A percentile compares a stretch with the other conserved stretches of the same genome.
Conservation (phyloP, 2,888 invertebrate species). For the Protodeltote pygarga region DNA sequence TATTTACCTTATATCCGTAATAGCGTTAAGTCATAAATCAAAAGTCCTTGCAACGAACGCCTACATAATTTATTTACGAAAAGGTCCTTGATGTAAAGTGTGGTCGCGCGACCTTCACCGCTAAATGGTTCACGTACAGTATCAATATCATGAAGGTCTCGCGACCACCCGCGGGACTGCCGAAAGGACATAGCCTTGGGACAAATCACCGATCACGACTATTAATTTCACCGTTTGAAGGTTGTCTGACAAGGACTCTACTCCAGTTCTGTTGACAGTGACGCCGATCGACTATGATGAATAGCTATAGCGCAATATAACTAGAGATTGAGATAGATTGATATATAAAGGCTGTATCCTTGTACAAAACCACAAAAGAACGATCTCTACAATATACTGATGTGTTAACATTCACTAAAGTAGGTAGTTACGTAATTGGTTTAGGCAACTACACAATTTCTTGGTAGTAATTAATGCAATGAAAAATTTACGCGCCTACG, state of each 20-base stretch:
- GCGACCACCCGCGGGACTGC: conserved; percentile 43
- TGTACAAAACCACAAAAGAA: conserved; percentile 8
- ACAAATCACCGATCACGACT: conserved; percentile 53
- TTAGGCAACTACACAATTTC: conserved; percentile 7
- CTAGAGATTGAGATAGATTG: conserved; percentile 25
- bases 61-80: conserved; percentile 6
- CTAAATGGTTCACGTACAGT: conserved; percentile 29
- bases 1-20: too few relatives aligned
- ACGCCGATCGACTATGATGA: conserved; percentile 52
- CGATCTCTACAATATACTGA: too few relatives aligned
- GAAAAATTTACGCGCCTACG: conserved; percentile 15
- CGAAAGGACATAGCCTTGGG: conserved; percentile 64
- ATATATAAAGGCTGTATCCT: conserved; percentile 9
- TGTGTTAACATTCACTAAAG: too few relatives aligned
- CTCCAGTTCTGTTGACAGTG: conserved; percentile 49
- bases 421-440: too few relatives aligned
- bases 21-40: conserved; percentile 5
- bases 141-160: conserved; percentile 48
- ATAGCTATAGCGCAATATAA: conserved; percentile 40
- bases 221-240: conserved; percentile 57
- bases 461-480: background rate
- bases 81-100: conserved; percentile 36
- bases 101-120: conserved; percentile 26
- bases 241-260: conserved; percentile 51
- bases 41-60: conserved; percentile 25